A percentile compares a stretch with the other conserved stretches of the same genome.
phyloP scores from a whole-genome alignment of 2,797 vertebrate species.

The Hydrocynus forskahlii region DNA sequence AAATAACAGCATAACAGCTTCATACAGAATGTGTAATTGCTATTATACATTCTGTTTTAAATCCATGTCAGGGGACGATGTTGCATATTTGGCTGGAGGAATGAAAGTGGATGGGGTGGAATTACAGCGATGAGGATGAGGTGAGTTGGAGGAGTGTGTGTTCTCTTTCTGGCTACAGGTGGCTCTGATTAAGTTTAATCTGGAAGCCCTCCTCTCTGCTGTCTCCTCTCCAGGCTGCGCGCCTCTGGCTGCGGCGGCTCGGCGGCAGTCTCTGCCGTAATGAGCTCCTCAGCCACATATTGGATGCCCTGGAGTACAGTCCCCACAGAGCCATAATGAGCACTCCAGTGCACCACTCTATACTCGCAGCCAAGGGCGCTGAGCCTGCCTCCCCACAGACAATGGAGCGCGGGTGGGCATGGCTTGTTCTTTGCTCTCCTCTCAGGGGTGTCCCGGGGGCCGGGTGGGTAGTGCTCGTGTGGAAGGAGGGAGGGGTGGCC shows the following conservation, averaged over 20 bases:
- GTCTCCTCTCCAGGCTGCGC: conserved; percentile 64
- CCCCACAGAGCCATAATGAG: conserved; percentile 82
- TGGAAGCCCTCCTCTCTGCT: conserved; percentile 73
- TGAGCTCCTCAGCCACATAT: conserved; percentile 79
- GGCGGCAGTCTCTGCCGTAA: conserved; percentile 73
- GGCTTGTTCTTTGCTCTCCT: conserved; percentile 63
- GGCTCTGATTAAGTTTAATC: conserved; percentile 83
- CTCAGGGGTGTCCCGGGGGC: conserved; percentile 66
- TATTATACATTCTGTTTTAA: conserved; percentile 74
- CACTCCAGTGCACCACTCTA: conserved; percentile 77
- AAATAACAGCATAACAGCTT: conserved; percentile 38
- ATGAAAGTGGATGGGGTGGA: conserved; percentile 71
- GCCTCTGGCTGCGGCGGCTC: conserved; percentile 60
- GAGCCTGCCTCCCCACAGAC: conserved; percentile 70
- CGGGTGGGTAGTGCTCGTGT: conserved; percentile 57
- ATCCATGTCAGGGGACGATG: conserved; percentile 64
- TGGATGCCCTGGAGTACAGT: conserved; percentile 77
- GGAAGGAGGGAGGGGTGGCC: conserved; percentile 71
- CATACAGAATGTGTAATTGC: conserved; percentile 72
- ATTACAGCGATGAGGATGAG: conserved; percentile 72
- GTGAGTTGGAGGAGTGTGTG: conserved; percentile 58
- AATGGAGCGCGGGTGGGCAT: conserved; percentile 69
- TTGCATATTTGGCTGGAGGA: conserved; percentile 64
- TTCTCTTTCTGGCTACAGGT: conserved; percentile 76
- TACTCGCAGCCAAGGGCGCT: conserved; percentile 71